Evolutionary conservation across 92 coral and sea anemone genomes (phyloP), one percentile per base, ranked within the genome.

Genomic region (Phenganax marumi): DNA sequence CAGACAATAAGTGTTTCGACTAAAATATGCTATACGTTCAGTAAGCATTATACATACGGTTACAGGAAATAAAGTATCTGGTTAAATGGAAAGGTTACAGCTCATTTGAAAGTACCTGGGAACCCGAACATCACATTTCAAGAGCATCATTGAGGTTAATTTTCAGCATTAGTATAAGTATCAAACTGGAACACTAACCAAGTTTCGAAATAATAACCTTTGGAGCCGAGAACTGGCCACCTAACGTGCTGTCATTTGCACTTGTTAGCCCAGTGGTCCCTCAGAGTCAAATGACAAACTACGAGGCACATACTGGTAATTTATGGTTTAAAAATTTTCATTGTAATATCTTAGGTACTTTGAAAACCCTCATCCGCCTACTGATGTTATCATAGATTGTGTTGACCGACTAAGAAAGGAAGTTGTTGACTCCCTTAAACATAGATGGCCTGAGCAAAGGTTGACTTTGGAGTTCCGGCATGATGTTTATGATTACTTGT

Each of bases 381-480:
- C 52, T 25, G 76, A 70, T 14, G 76, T 81, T 22, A 18, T 81
- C 21, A 24, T 47, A 65, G 85, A 81, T 46, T 51, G 63, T 79
- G 88, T 87, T 85, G 90, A 86, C 90, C 54, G 60, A 22, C 16
- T 87, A 51, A 87, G 90, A 69, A 69, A 25, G 8, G 23, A 81
- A 48, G 63, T 86, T 16, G 26, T 83, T 55, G 79, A 73, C 60
- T 12, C 88, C 24, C 81, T 86, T 64, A 80, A 65, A 53, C 88
- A 82, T 49, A 84, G 84, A 80, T 86, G 75, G 8, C 80, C 87
- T 62, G 26, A 52, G 76, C 90, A 79, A 71, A 80, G 55, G 65
- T 52, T 84, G 60, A 64, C 88, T n/a, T 7, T 90, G 76, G 85
- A 69, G 62, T 68, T 68, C 50, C 8, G 74, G 3, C 50, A 68